Base-by-base conservation (phyloP, 2,797 vertebrate genomes). In the Pipistrellus nathusii region DNA sequence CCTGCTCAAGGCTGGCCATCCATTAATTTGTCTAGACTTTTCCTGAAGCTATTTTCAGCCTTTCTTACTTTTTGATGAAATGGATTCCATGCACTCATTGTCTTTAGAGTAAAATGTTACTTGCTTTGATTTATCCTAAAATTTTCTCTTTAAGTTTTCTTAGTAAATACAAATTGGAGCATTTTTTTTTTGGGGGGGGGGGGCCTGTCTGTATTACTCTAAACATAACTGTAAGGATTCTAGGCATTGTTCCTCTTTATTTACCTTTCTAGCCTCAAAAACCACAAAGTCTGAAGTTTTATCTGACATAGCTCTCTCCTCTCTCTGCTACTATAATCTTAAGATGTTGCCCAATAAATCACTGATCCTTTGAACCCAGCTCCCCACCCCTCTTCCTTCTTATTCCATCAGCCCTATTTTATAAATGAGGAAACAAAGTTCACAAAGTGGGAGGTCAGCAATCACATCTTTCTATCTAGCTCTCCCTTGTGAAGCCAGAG, bases 41-140 rank as follows among this genome's bases (percentile, higher is more conserved):
- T 96, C 96, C 95, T 94, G 92, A 69, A 91, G 59, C 38, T 96
- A 96, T 96, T 97, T 96, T 94, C 75, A 86, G 91, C 32, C 72
- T 84, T 71, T 93, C 57, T 75, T 68, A 73, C 48, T 94, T 84
- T 85, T 75, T 53, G 41, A 83, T 62, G 38, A 94, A 90, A 92
- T 85, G 85, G 95, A 48, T 85, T 53, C 57, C 46, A 71, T 9
- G 13, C 7, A 11, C 73, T 53, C 51, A 55, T 30, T 86, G 59
- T 35, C 59, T 68, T 90, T 14, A 30, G 30, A 32, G 69, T 66
- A 93, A 93, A 94, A 94, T 71, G 59, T 85, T 23, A 69, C 68
- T 88, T 84, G 11, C 30, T 96, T 88, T 87, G 41, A 81, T 46
- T 90, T 92, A 48, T 51, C 41, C 71, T 85, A 48, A 35, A 68